Conservation (phyloP, 2,797 vertebrate genomes). For the Urosaurus nigricauda region DNA sequence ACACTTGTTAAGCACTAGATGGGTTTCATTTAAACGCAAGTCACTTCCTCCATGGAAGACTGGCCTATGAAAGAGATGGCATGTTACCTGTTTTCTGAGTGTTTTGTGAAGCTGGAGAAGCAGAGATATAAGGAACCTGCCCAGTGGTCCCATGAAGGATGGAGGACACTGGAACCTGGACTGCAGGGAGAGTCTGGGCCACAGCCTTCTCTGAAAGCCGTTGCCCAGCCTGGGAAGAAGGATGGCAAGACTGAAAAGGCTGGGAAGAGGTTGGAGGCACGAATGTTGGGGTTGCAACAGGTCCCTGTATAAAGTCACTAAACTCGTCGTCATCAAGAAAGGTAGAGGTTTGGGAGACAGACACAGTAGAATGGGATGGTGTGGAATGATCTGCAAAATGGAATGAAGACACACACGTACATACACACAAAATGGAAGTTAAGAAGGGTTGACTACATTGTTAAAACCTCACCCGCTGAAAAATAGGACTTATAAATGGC, state of each 20-base stretch:
- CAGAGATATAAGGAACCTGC: conserved; percentile 76
- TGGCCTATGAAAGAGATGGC: conserved; percentile 24
- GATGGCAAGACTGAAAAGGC: conserved; percentile 82
- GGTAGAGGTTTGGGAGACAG: conserved; percentile 84
- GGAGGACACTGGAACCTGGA: conserved; percentile 85
- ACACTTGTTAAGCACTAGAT: background rate
- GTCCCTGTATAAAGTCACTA: conserved; percentile 98
- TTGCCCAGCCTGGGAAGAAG: conserved; percentile 76
- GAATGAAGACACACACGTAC: conserved; percentile 80
- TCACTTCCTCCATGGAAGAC: background rate
- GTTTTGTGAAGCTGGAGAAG: conserved; percentile 76
- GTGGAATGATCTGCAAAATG: conserved; percentile 95
- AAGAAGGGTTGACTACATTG: no score
- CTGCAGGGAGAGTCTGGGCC: conserved; percentile 86
- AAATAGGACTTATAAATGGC: background rate
- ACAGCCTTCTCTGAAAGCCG: conserved; percentile 83
- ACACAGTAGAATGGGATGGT: conserved; percentile 91
- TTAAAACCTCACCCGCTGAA: background rate
- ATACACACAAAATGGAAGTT: conserved; percentile 71
- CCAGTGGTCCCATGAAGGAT: conserved; percentile 72
- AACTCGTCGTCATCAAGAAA: conserved; percentile 92
- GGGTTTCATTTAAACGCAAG: background rate
- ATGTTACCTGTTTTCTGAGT: conserved; percentile 79
- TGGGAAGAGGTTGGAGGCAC: conserved; percentile 80
- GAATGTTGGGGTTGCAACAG: conserved; percentile 80